Percentiles rank a stretch among this genome's conserved stretches.
phyloP scores from a whole-genome alignment of 2,113 vertebrate species.

The Tetrao urogallus region DNA sequence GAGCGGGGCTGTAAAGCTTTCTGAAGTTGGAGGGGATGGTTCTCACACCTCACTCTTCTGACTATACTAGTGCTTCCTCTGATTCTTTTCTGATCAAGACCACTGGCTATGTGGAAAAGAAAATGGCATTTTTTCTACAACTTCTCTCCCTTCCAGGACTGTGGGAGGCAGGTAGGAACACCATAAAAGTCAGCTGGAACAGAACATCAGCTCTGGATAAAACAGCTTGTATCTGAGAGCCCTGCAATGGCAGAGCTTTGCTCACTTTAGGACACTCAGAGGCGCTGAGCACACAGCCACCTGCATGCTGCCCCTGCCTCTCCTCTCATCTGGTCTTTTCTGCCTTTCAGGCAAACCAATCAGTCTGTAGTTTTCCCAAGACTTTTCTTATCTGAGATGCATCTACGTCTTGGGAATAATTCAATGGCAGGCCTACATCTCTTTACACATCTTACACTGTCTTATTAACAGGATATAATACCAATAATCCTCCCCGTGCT shows the following conservation, averaged over 20 bases:
- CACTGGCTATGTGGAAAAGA: neutral
- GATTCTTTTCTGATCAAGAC: neutral
- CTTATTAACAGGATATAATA: neutral
- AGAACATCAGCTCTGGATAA: neutral
- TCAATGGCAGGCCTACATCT: neutral
- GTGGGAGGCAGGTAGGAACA: neutral
- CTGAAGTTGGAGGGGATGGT: neutral
- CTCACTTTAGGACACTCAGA: neutral
- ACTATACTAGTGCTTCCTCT: neutral
- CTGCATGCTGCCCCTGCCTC: neutral
- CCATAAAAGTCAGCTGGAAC: neutral
- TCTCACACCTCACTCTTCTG: neutral
- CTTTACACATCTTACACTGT: neutral
- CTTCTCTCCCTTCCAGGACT: neutral
- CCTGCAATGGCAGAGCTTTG: neutral
- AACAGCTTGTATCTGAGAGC: neutral
- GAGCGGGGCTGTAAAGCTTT: neutral
- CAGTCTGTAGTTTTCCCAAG: neutral
- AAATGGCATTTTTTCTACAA: neutral
- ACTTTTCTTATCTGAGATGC: neutral
- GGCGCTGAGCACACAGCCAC: accelerated
- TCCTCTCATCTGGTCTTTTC: neutral
- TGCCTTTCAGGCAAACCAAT: neutral
- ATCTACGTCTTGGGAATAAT: neutral
- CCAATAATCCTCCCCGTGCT: neutral